Evolutionary conservation across 2,113 vertebrate species (phyloP).

Genomic region (Misgurnus mizolepis): DNA sequence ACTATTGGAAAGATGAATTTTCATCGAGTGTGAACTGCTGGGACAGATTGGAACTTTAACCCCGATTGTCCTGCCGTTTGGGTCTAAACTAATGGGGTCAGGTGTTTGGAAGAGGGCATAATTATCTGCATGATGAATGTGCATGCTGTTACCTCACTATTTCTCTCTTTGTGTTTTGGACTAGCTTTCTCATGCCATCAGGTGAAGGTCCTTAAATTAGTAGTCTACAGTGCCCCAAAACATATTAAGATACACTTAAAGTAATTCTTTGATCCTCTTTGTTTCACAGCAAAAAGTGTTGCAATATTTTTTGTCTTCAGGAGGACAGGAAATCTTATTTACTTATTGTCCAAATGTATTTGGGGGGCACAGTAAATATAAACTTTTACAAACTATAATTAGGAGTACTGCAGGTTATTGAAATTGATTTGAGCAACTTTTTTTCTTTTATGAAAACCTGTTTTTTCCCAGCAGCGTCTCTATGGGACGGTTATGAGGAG

Average conservation of each 20-base stretch:
- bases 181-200: not conserved
- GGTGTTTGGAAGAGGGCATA: not conserved
- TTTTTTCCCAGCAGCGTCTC: conserved; percentile 10
- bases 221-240: not conserved
- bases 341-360: not conserved
- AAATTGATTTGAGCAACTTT: not conserved
- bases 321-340: no score
- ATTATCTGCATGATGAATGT: conserved; percentile 36
- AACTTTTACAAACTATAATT: not conserved
- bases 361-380: not conserved
- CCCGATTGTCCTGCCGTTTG: conserved; percentile 3
- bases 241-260: conserved; percentile 4
- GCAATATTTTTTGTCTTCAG: no score
- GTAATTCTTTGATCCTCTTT: no score
- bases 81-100: not conserved
- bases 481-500: not conserved
- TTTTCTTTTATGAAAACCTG: not conserved
- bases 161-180: conserved; percentile 13
- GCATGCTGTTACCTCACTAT: not conserved
- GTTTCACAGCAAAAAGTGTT: no score
- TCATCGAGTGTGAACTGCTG: not conserved
- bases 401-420: not conserved
- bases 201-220: not conserved
- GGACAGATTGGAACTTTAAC: conserved; percentile 16
- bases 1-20: not conserved